Evolutionary conservation across 2,113 vertebrate species (phyloP).

Genomic region (Misgurnus anguillicaudatus): DNA sequence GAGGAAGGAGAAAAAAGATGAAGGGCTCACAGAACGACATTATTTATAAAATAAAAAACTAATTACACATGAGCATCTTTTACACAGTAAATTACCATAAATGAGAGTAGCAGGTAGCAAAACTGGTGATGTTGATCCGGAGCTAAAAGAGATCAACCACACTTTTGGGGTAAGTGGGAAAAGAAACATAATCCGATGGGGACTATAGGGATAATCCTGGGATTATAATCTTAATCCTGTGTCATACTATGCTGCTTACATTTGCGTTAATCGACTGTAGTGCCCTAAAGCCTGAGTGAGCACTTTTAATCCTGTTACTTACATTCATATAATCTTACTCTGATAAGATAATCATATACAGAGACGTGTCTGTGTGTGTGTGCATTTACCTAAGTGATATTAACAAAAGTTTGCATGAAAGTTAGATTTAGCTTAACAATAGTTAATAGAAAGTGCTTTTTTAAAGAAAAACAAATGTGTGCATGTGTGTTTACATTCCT

Average conservation of each 20-base stretch:
- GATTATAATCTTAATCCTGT: constrained; percentile 40
- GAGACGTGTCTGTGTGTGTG: neutral
- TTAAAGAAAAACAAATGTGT: neutral
- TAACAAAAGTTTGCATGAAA: neutral
- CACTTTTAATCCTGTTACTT: constrained; percentile 33
- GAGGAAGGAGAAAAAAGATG: neutral
- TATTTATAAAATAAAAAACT: constrained; percentile 12
- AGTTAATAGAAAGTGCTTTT: too few relatives aligned
- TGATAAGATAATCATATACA: constrained; percentile 19
- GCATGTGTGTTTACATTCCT: neutral
- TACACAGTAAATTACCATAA: neutral
- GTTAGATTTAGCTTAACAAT: too few relatives aligned
- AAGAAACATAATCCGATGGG: neutral
- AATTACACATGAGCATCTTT: too few relatives aligned
- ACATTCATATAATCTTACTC: constrained; percentile 17
- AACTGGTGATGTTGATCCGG: neutral
- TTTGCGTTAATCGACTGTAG: constrained; percentile 12
- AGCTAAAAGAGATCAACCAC: constrained; percentile 6
- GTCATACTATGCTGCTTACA: constrained; percentile 27
- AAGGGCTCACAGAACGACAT: neutral
- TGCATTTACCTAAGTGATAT: neutral
- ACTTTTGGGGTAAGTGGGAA: constrained; percentile 9
- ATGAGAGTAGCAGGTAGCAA: too few relatives aligned
- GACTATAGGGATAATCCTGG: constrained; percentile 30
- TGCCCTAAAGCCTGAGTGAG: constrained; percentile 3